Evolutionary conservation across 2,797 vertebrate genomes (phyloP).

Genomic region (Peromyscus melanophrys): DNA sequence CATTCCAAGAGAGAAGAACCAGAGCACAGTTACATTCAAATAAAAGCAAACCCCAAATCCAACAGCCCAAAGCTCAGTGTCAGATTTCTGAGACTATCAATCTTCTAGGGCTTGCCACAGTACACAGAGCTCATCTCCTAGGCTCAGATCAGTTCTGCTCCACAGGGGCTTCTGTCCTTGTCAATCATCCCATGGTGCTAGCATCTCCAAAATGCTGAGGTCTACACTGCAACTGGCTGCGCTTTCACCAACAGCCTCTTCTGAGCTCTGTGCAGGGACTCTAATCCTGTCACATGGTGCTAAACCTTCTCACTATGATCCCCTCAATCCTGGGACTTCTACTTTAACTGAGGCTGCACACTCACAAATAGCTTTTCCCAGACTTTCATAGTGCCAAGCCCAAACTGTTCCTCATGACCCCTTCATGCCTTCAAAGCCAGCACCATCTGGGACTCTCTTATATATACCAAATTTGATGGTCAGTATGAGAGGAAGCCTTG

Average conservation of each 20-base stretch:
- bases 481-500: background rate
- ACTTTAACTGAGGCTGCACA: background rate
- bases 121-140: background rate
- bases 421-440: background rate
- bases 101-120: background rate
- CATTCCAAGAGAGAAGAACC: background rate
- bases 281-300: background rate
- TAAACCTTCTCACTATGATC: background rate
- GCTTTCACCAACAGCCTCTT: background rate
- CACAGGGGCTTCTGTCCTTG: background rate
- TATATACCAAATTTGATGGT: background rate
- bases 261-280: background rate
- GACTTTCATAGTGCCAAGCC: background rate
- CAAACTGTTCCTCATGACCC: background rate
- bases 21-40: background rate
- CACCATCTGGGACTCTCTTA: background rate
- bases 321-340: background rate
- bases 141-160: background rate
- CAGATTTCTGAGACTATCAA: background rate
- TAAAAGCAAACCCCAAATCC: background rate
- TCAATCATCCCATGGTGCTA: background rate
- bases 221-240: background rate
- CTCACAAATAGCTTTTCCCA: background rate
- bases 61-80: background rate
- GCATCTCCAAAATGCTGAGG: background rate